Base-by-base conservation (phyloP, 2,797 vertebrate genomes). In the Pygocentrus nattereri region DNA sequence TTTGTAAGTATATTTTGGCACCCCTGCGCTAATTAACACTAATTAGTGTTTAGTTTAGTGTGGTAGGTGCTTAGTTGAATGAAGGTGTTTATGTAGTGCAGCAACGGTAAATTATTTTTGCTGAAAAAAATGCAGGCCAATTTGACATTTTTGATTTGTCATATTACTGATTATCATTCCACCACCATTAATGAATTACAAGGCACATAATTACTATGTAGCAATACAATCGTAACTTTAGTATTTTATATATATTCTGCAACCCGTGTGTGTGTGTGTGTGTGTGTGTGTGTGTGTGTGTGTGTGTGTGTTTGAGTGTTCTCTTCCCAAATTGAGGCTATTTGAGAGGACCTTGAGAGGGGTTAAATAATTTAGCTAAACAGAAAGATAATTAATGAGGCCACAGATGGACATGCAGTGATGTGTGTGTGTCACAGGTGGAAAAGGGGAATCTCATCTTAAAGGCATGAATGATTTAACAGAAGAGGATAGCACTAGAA, bases 311-410 rank as follows among this genome's bases (percentile, higher is more conserved):
- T 58, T 12, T 58, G 56, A 72, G 72, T 65, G 30, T 18, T 47
- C 41, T 23, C 41, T 6, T 62, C n/a, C n/a, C 10, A 54, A 18
- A 38, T 50, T 16, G 4, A 56, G 50, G n/a, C 52, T 78, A 31
- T 83, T 74, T 85, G 62, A 90, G 80, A 89, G 78, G 85, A 88
- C 88, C 91, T 87, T 80, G 34, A 85, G 82, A 88, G 79, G 88
- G 83, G 85, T 89, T 93, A 89, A 94, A 93, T 93, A 92, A 94
- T 93, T 93, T 91, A 95, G 88, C 79, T 88, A 91, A 91, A 88
- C 85, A 85, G 90, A 91, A 92, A 91, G 90, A 92, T 93, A 94
- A 94, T 94, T 93, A 94, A 95, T 93, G 90, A 83, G 90, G 86
- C 86, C 93, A 93, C 93, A 92, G 90, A 93, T 93, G 91, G 90